phyloP scores from a whole-genome alignment of 2,888 invertebrate genomes.

The Oligia fasciuncula region DNA sequence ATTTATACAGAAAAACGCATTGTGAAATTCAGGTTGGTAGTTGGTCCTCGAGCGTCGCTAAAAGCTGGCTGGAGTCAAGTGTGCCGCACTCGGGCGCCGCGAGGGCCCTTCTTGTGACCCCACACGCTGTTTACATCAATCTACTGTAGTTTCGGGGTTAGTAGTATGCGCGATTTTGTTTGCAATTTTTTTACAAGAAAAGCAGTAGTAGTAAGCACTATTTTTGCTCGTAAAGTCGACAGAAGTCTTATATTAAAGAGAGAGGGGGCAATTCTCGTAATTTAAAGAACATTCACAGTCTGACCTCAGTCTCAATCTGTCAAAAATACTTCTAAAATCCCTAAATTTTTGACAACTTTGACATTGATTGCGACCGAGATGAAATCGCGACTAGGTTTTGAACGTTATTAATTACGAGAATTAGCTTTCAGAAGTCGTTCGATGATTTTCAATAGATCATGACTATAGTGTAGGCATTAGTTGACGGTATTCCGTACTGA shows the following conservation, averaged over 20 bases:
- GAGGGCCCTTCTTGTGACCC: slow-evolving; percentile 64
- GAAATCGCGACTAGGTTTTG: background rate
- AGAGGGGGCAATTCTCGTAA: too few species aligned
- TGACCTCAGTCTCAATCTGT: too few species aligned
- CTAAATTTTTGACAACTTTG: background rate
- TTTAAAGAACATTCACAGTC: too few species aligned
- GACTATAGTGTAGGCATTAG: background rate
- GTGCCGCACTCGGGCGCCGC: slow-evolving; percentile 44
- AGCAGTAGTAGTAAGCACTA: too few species aligned
- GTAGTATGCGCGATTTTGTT: slow-evolving; percentile 25
- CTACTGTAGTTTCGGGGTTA: slow-evolving; percentile 48
- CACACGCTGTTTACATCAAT: slow-evolving; percentile 62
- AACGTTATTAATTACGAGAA: background rate
- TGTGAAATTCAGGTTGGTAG: slow-evolving; percentile 58
- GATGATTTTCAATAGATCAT: background rate
- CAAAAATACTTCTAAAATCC: background rate
- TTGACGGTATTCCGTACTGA: background rate
- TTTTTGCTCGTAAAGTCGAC: background rate
- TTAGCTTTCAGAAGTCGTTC: background rate
- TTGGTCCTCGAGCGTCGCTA: slow-evolving; percentile 58
- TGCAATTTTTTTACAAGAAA: too few species aligned
- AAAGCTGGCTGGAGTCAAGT: slow-evolving; percentile 65
- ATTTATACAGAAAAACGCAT: slow-evolving; percentile 54
- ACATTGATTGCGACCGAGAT: background rate
- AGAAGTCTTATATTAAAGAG: background rate